These are phyloP conservation scores for Trichechus manatus DNA, from an alignment of 2,113 vertebrate species.

Conservation along the genomic window DNA sequence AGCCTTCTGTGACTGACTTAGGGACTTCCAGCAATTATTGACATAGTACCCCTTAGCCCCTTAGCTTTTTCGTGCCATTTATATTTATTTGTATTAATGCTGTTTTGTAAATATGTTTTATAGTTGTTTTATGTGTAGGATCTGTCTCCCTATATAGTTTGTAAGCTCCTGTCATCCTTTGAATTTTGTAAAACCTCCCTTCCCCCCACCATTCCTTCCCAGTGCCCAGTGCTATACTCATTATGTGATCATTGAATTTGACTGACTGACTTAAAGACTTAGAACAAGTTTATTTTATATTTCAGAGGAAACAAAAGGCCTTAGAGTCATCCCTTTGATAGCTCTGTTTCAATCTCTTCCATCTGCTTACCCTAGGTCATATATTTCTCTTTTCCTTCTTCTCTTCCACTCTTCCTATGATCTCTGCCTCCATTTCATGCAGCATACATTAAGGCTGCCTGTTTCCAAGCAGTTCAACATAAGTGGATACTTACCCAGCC, in stretches of 20 bases:
- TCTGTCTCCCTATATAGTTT: conserved; percentile 52
- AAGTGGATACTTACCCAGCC: not conserved
- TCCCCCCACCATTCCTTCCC: not conserved
- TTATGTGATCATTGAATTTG: conserved; percentile 57
- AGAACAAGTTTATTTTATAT: conserved; percentile 50
- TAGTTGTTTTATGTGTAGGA: conserved; percentile 33
- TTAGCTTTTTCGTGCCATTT: conserved; percentile 67
- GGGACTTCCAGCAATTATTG: conserved; percentile 45
- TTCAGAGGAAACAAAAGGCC: conserved; percentile 66
- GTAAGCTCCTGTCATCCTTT: conserved; percentile 63
- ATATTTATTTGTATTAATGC: conserved; percentile 77
- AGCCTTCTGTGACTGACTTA: conserved; percentile 29
- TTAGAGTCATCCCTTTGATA: conserved; percentile 47
- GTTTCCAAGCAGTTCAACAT: conserved; percentile 11
- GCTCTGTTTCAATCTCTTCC: not conserved
- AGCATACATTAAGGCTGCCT: not conserved
- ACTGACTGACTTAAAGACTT: conserved; percentile 61
- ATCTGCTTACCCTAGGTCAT: not conserved
- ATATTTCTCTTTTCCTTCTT: not conserved
- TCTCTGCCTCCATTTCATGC: conserved; percentile 14
- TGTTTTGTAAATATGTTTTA: conserved; percentile 72
- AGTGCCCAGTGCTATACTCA: conserved; percentile 18
- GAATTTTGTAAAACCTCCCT: conserved; percentile 51
- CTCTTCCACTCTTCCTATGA: not conserved
- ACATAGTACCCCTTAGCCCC: not conserved